Evolutionary conservation across 2,888 invertebrate genomes (phyloP), one percentile per base, ranked within the genome.

Genomic region (Dinocampus coccinellae): DNA sequence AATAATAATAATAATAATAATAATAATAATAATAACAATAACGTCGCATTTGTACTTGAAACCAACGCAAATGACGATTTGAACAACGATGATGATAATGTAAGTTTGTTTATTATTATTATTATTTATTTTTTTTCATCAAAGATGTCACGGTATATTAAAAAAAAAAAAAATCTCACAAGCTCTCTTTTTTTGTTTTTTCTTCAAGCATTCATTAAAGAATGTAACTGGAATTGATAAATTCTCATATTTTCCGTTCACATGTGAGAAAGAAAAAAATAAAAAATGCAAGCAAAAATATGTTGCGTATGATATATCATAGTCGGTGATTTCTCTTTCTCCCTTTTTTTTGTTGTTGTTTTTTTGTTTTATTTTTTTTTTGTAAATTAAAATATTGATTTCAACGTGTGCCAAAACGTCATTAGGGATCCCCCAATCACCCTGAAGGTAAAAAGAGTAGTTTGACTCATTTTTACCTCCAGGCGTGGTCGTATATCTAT

Each of bases 1-100:
- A 86, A 85, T 79, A 86, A 87, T 76, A 86, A 86, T 76, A 86
- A 85, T 79, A 86, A 87, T 76, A 86, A 86, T 75, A 86, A 87
- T 36, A 57, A 39, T 36, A 76, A 72, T 61, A 78, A 80, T 65
- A 87, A 86, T 79, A 86, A 87, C 76, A 87, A 87, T 76, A 86
- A 87, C 78, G 86, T 87, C 34, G 80, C 82, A 34, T 87, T 87
- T 75, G 87, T 87, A 11, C 82, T 87, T 63, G 84, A 85, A 39
- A 83, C 84, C 36, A 82, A 76, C 68, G 79, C 73, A 26, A 84
- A 83, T 69, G 85, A 86, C 63, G 80, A 78, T 39, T 79, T 85
- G 10, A 82, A 80, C 60, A 84, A 87, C 33, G 85, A 86, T 64
- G 80, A 73, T 20, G 85, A 87, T 67, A 85, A 87, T 72, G 87